These are phyloP conservation scores for Panzeria rudis DNA, from an alignment of 2,888 invertebrate species.

Conservation along the genomic window DNA sequence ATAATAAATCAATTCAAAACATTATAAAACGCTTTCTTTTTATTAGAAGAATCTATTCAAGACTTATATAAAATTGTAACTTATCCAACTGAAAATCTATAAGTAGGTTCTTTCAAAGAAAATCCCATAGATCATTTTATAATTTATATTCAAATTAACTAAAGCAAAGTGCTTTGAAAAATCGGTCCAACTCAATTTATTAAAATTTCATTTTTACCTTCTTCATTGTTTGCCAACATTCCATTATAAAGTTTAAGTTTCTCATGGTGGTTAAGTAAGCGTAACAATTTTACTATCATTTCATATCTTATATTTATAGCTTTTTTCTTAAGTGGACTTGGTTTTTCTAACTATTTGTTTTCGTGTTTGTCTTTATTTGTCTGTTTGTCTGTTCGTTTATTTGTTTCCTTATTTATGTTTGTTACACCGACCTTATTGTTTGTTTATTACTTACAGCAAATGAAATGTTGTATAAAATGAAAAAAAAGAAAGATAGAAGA, in stretches of 20 bases:
- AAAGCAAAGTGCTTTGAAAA: neutral
- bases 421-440: constrained; percentile 60
- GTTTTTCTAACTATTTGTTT: constrained; percentile 18
- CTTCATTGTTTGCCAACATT: neutral
- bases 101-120: neutral
- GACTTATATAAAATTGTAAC: neutral
- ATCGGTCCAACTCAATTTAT: neutral
- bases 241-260: constrained; percentile 23
- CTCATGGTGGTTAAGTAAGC: constrained; percentile 58
- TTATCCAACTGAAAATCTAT: neutral
- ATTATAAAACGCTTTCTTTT: neutral
- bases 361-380: constrained; percentile 19
- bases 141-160: neutral
- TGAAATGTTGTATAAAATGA: constrained; percentile 26
- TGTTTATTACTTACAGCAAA: constrained; percentile 62
- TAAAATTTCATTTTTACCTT: neutral
- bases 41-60: neutral
- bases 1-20: neutral
- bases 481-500: neutral
- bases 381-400: constrained; percentile 23
- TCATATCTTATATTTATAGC: neutral
- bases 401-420: constrained; percentile 54
- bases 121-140: too few relatives aligned
- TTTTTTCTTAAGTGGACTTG: constrained; percentile 15
- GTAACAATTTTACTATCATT: constrained; percentile 60